Percentiles rank a stretch among this genome's conserved stretches.
phyloP scores from a whole-genome alignment of 2,797 vertebrate species.

The Pteronotus mesoamericanus region DNA sequence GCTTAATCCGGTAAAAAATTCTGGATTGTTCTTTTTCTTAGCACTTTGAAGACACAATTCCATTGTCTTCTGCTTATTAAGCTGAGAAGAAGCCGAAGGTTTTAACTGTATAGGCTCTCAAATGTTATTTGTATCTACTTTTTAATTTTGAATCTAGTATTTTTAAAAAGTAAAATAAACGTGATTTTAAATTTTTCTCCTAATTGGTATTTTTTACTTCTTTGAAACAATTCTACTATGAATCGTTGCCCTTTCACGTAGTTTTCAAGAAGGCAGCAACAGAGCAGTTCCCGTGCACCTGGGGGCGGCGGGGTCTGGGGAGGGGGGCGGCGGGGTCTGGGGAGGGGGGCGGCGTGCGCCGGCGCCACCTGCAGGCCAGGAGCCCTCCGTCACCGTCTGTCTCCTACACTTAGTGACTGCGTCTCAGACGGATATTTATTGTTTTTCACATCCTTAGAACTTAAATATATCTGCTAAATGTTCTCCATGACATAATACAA shows the following conservation, averaged over 20 bases:
- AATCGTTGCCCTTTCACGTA: background rate
- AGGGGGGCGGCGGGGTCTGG: too few relatives aligned
- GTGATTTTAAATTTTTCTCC: background rate
- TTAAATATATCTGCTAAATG: conserved; percentile 70
- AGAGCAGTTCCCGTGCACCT: background rate
- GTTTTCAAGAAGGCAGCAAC: background rate
- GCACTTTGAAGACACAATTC: background rate
- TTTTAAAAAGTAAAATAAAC: background rate
- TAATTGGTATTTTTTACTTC: conserved; percentile 18
- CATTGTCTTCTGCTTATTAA: background rate
- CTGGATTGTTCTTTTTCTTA: background rate
- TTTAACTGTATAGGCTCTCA: background rate
- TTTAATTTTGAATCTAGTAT: conserved; percentile 19
- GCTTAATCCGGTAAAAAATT: conserved; percentile 2
- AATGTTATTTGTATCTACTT: background rate
- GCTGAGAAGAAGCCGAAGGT: background rate
- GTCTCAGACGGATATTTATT: conserved; percentile 70
- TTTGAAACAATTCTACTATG: too few relatives aligned
- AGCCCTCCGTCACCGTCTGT: conserved; percentile 63
- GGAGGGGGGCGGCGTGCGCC: too few relatives aligned
- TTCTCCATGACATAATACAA: conserved; percentile 76
- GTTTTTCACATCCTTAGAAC: conserved; percentile 64
- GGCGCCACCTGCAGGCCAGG: too few relatives aligned
- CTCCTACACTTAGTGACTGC: conserved; percentile 47
- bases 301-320: too few relatives aligned